Base-by-base conservation (phyloP, 2,113 vertebrate genomes). In the Triplophysa siluroides region DNA sequence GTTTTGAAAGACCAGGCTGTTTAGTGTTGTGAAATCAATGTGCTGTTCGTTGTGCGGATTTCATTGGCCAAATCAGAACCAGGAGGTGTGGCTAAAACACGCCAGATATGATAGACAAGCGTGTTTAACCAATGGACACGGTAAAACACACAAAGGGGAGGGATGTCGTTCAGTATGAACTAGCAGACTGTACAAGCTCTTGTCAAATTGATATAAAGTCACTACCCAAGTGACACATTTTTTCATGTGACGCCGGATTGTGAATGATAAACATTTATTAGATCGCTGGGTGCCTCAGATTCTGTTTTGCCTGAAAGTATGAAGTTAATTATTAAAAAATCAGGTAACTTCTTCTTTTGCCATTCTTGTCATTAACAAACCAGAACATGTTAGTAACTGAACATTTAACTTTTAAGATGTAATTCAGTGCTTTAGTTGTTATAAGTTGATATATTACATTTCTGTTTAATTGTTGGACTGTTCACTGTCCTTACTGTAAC, bases 41-140 rank as follows among this genome's bases (percentile, higher is more conserved):
- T 71, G 67, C 62, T 63, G 60, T 73, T 67, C 4, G 50, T 21
- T 13, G 78, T 64, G 38, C 0, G 21, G 38, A 56, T 83, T 82
- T 85, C 69, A 88, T 91, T 90, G 91, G 92, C 43, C 65, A 79
- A 81, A 38, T 8, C 60, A 1, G 65, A 83, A 82, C 84, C 84
- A 85, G 85, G 29, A 38, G 87, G 88, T 88, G 87, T 87, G 91
- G 84, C 83, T 2, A 86, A 86, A 88, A 87, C 87, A 76, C 70
- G 79, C 79, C 83, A 85, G 85, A 86, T 90, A 84, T 88, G 78
- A 77, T 19, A 26, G 78, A 66, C 47, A n/a, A 13, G 18, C 7
- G 8, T 21, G 11, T 50, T 11, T 11, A 66, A n/a, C 79, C 81
- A 85, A 83, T 80, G 14, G 62, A 29, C 60, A n/a, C 3, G 41